Evolutionary conservation across 2,888 invertebrate genomes (phyloP).

Genomic region (Pseudoips prasinana): DNA sequence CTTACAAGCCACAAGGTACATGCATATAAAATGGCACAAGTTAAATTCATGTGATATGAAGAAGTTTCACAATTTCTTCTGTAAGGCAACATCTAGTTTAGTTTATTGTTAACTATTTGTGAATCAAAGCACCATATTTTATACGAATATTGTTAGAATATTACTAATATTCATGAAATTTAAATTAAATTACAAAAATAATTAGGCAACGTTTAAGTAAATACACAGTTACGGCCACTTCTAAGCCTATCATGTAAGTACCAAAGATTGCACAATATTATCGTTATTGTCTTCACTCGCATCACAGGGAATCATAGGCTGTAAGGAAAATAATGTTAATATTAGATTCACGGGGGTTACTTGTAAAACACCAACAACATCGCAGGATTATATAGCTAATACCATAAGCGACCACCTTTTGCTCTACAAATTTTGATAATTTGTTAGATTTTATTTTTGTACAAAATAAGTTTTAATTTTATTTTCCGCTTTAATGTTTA

Average conservation of each 20-base stretch:
- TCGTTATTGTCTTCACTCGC: conserved; percentile 20
- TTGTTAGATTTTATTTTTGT: too few relatives aligned
- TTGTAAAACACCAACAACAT: too few relatives aligned
- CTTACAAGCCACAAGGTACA: conserved; percentile 49
- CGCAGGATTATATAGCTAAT: too few relatives aligned
- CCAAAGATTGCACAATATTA: conserved; percentile 14
- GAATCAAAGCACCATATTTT: conserved; percentile 35
- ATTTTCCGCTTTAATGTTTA: too few relatives aligned
- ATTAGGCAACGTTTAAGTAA: too few relatives aligned
- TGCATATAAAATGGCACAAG: conserved; percentile 63
- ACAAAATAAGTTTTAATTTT: too few relatives aligned
- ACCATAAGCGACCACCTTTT: too few relatives aligned
- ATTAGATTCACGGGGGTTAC: too few relatives aligned
- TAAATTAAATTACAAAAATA: too few relatives aligned
- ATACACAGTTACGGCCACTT: too few relatives aligned
- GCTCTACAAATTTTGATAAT: too few relatives aligned
- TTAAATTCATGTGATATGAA: conserved; percentile 49
- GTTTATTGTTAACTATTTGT: conserved; percentile 28
- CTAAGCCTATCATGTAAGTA: too few relatives aligned
- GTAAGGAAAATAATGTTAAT: conserved; percentile 4
- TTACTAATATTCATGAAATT: conserved; percentile 2
- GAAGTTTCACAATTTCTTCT: conserved; percentile 33
- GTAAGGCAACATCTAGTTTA: conserved; percentile 45
- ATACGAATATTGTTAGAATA: conserved; percentile 14
- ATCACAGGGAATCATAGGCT: conserved; percentile 19